Evolutionary conservation across 2,888 invertebrate species (phyloP), one percentile per base, ranked within the genome.

Genomic region (Pterostichus madidus): DNA sequence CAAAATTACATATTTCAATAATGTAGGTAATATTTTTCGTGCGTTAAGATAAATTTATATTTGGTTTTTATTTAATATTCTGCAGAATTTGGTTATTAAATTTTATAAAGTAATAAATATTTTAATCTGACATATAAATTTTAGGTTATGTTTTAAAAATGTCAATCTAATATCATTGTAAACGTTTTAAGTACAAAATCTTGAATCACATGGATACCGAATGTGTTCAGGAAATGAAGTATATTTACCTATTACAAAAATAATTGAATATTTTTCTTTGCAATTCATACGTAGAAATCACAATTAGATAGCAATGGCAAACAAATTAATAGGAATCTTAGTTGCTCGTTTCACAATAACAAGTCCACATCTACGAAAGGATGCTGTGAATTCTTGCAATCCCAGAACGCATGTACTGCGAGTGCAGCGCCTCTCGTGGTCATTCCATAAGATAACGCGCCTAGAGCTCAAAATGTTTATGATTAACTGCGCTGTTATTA

Each of bases 251-350:
- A 7, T 7, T 39, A 49, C 11, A 49, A 49, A 49, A 49, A 5
- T 5, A 13, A 4, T 49, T 1, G 11, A 49, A 49, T 49, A 49
- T 49, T 49, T 49, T 0, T 39, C 39, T 39, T 39, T 39, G 2
- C 39, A 8, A 7, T 24, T 17, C 5, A 3, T 24, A 31, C 5
- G 64, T 13, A 64, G 24, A 64, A 64, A 64, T n/a, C 35, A 64
- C 64, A 35, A 64, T 64, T 64, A 64, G 64, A 24, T 64, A 64
- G 64, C 64, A 64, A 64, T 64, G 64, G 24, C 7, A 31, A 64
- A 64, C 64, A 64, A 64, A 64, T 64, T 64, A 64, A 64, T 64
- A 64, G 64, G 64, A 64, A 64, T 64, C 64, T 13, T n/a, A 64
- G 64, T 35, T 64, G 32, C 13, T 64, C 64, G 64, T 64, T 64